Base-by-base conservation (phyloP, 2,113 vertebrate genomes). In the Catharus bicknelli region DNA sequence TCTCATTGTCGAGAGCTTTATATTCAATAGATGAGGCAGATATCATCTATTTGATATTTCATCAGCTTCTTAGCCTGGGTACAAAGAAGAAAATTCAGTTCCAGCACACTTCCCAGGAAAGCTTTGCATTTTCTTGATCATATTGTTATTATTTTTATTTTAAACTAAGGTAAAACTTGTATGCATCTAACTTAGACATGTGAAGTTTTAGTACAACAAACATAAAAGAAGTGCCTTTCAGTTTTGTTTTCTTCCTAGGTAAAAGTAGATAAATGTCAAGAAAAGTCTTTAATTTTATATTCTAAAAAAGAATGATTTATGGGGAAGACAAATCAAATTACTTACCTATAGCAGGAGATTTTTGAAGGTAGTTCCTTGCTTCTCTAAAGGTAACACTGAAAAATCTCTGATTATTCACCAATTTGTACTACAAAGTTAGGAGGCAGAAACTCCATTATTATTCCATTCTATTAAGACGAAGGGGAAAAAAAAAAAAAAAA, bases 231-330 rank as follows among this genome's bases (percentile, higher is more conserved):
- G 18, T 75, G 76, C 82, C 94, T 96, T 95, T 92, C 88, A 81
- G 68, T 84, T 93, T 68, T 90, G 75, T 67, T 72, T 87, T 89
- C 53, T 73, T 79, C 57, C 89, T 88, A 85, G 74, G 79, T 89
- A 70, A 74, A 79, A 72, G 85, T 83, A 94, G 76, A 63, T 76
- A 95, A 94, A 94, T 82, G 68, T 96, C 92, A 96, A 91, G 69
- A 92, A 88, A 88, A 67, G 38, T 76, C 92, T 96, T 96, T 94
- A 83, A 95, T 96, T 94, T 93, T 76, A 86, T 95, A 96, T 95
- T 94, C 93, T 81, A 84, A 94, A 92, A 95, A 94, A 91, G 94
- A 96, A 96, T 93, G 84, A 87, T 96, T 95, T 96, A 96, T 94
- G 64, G 91, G 70, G 50, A 90, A 96, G 70, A 83, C 50, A 91